Evolutionary conservation across 2,113 vertebrate genomes (phyloP).

Genomic region (Mormyrus lacerda): DNA sequence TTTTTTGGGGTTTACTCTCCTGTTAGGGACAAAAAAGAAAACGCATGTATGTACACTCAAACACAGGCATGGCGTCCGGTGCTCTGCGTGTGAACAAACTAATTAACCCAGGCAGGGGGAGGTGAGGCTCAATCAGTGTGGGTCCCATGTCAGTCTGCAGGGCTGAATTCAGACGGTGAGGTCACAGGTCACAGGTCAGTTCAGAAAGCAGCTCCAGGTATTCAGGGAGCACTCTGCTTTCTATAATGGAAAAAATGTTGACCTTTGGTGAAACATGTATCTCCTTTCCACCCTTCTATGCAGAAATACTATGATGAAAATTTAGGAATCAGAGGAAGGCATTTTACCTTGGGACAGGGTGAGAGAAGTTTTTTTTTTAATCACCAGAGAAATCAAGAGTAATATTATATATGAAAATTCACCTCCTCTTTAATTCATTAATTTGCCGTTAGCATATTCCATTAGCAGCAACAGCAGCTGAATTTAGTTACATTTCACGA

Average conservation of each 20-base stretch:
- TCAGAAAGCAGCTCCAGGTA: neutral
- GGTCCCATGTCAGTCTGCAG: neutral
- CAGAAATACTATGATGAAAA: neutral
- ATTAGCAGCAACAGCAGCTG: neutral
- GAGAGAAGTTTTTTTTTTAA: neutral
- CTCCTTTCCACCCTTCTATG: neutral
- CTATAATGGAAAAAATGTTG: neutral
- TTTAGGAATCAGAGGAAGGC: neutral
- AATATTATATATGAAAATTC: neutral
- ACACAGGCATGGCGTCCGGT: neutral
- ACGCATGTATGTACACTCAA: neutral
- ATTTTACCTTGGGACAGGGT: neutral
- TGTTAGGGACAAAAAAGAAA: neutral
- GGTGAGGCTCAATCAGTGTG: neutral
- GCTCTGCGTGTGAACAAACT: neutral
- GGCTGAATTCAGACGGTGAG: neutral
- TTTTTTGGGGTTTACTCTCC: neutral
- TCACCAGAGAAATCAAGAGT: neutral
- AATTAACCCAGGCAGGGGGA: neutral
- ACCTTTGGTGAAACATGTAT: neutral
- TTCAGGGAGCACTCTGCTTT: neutral
- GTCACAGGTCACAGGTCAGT: conserved; percentile 12
- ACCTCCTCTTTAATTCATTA: neutral
- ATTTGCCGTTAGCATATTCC: neutral
- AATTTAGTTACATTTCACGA: neutral